Percentiles rank a stretch among this genome's conserved stretches.
Evolutionary conservation across 2,888 invertebrate species (phyloP).

Genomic region (Danaus chrysippus): DNA sequence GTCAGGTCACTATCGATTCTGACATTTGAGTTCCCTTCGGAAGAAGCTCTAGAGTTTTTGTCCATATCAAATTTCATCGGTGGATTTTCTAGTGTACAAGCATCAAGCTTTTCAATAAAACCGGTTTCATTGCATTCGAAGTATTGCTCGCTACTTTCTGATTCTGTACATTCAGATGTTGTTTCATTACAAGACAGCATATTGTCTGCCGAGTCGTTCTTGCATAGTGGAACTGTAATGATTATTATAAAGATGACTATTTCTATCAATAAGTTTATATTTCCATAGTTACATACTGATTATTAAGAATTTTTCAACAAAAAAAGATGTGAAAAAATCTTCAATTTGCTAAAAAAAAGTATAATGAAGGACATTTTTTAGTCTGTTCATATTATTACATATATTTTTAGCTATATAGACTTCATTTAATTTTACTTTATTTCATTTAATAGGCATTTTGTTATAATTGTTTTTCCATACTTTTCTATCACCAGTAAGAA

Average conservation of each 20-base stretch:
- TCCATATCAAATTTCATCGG: constrained; percentile 61
- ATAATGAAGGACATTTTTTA: no score
- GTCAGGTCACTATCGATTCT: constrained; percentile 63
- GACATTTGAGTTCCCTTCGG: constrained; percentile 44
- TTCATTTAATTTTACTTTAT: no score
- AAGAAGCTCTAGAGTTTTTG: constrained; percentile 45
- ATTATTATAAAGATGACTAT: not conserved
- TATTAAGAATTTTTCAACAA: no score
- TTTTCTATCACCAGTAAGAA: no score
- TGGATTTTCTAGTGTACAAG: constrained; percentile 47
- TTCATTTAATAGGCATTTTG: no score
- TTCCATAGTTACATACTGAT: no score
- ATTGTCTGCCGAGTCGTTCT: constrained; percentile 73
- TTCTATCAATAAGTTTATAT: not conserved
- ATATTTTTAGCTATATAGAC: no score
- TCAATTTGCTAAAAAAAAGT: no score
- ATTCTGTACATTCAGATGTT: constrained; percentile 74
- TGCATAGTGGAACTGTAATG: constrained; percentile 63
- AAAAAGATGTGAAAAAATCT: no score
- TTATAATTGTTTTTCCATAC: no score
- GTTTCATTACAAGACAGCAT: constrained; percentile 75
- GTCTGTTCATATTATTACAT: no score
- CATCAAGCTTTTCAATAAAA: constrained; percentile 58
- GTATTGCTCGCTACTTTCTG: constrained; percentile 74
- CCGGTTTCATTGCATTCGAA: constrained; percentile 70